Conservation (phyloP, 2,797 vertebrate genomes). For the Ispidina picta region DNA sequence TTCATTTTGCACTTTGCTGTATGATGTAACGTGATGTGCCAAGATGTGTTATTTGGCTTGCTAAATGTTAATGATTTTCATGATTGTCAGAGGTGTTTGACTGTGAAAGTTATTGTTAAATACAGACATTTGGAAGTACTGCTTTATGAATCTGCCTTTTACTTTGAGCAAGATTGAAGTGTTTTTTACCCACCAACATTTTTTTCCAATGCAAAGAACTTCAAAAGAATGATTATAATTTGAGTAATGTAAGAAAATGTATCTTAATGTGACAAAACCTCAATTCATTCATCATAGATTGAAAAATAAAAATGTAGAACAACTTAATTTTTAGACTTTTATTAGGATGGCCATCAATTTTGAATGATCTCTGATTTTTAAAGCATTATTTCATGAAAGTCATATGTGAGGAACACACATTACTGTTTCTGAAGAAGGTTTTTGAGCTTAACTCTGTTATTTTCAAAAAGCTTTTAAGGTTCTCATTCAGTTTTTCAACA, state of each 20-base stretch:
- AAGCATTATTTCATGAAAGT: background rate
- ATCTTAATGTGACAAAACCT: background rate
- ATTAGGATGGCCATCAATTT: background rate
- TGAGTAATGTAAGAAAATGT: too few species aligned
- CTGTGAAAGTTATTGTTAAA: background rate
- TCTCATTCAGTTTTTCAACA: background rate
- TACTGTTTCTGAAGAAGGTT: background rate
- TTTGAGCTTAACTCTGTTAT: background rate
- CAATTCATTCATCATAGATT: background rate
- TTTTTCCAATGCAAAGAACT: background rate
- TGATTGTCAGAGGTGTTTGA: background rate
- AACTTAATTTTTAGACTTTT: background rate
- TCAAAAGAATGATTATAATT: background rate
- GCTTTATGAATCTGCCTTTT: background rate
- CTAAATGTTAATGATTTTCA: conserved; percentile 4
- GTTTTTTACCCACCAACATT: background rate
- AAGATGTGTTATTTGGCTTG: background rate
- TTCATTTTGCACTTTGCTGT: background rate
- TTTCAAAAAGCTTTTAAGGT: background rate
- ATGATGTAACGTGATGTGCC: background rate
- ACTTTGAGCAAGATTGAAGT: background rate
- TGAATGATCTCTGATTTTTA: background rate
- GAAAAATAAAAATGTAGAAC: background rate
- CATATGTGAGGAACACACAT: background rate
- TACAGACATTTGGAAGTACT: background rate